Evolutionary conservation across 2,113 vertebrate species (phyloP), one percentile per base, ranked within the genome.

Genomic region (Nanorana parkeri): DNA sequence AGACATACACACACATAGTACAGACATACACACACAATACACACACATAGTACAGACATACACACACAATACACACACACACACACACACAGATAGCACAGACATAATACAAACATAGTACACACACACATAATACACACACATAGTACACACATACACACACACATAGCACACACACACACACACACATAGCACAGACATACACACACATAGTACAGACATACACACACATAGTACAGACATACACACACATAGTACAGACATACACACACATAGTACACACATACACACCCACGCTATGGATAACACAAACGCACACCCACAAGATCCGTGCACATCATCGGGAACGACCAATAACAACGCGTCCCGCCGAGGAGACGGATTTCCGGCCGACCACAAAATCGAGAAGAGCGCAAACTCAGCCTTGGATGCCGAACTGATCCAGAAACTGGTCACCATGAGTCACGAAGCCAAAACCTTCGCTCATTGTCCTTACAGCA

Each of bases 401-500:
- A 13, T 15, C 0, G 7, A 47, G 41, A 47, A 47, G 41, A 47
- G 5, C 3, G 7, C 23, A 1, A n/a, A 55, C 52, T 0, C 55
- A 17, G 0, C 56, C 16, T 66, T 86, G 83, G 90, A 78, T 2
- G 58, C 73, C 0, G 84, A 91, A 3, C 13, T 29, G 72, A 78
- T 96, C 0, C 87, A 91, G 81, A 91, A 88, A 71, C 88, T 99
- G 23, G 68, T 99, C 19, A 88, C 85, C 0, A 88, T 88, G 83
- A 94, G 95, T 84, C 89, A 65, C 3, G 92, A 96, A 84, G 96
- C 96, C 83, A 95, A 94, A 84, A 89, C 86, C 52, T 87, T 87
- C 3, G 95, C 96, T 0, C 96, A 99, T 85, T 97, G 96, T 73
- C 97, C 97, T 2, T 98, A 98, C 91, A 98, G 96, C 84, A 87